A percentile compares a stretch with the other conserved stretches of the same genome.
Conservation (phyloP, 2,113 vertebrate genomes). For the Dipodomys ordii region DNA sequence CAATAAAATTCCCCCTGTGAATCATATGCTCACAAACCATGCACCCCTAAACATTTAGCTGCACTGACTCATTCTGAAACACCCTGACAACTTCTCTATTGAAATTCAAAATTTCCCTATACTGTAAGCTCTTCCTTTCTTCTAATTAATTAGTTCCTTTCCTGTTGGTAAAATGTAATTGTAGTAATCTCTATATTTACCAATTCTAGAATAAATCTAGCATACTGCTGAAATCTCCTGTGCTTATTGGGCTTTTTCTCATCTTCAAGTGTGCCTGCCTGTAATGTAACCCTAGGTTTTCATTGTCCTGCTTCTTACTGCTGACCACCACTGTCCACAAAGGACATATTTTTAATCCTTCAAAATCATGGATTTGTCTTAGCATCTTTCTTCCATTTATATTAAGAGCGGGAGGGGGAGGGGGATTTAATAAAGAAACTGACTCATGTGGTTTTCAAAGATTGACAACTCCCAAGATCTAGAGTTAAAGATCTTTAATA, state of each 20-base stretch:
- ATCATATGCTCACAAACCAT: slow-evolving; percentile 65
- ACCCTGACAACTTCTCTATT: slow-evolving; percentile 77
- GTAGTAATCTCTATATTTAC: slow-evolving; percentile 80
- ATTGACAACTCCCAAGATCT: not conserved
- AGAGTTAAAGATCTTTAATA: not conserved
- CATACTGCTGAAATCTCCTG: slow-evolving; percentile 76
- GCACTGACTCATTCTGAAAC: slow-evolving; percentile 80
- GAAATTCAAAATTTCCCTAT: slow-evolving; percentile 80
- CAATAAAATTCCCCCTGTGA: slow-evolving; percentile 78
- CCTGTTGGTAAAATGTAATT: slow-evolving; percentile 77
- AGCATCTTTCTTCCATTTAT: not conserved
- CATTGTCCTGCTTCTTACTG: slow-evolving; percentile 15
- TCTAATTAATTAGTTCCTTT: slow-evolving; percentile 86
- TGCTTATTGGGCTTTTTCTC: slow-evolving; percentile 63
- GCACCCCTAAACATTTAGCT: slow-evolving; percentile 73
- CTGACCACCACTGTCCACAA: not conserved
- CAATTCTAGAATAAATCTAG: slow-evolving; percentile 62
- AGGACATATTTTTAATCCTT: not conserved
- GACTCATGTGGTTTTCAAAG: not conserved
- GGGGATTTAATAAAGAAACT: not conserved
- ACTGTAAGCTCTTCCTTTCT: slow-evolving; percentile 83
- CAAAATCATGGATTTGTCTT: not conserved
- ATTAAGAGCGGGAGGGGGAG: not conserved
- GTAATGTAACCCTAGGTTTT: not conserved
- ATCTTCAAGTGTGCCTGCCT: slow-evolving; percentile 50